These are phyloP conservation scores for Agrochola lota DNA, from an alignment of 2,888 invertebrate species.

Conservation along the genomic window DNA sequence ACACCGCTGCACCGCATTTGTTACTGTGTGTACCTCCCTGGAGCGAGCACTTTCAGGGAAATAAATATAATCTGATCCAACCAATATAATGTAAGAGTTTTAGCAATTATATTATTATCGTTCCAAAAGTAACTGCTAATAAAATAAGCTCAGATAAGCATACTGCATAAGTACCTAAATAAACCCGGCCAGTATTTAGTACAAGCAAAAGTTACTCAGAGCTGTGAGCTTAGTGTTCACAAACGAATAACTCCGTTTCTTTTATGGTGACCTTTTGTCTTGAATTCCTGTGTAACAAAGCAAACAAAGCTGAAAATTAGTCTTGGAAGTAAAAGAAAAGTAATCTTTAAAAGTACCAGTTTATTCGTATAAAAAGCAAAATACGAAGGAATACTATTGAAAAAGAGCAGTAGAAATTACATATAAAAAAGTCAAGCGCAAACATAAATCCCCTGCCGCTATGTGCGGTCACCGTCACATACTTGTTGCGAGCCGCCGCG, in stretches of 20 bases:
- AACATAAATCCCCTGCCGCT: background rate
- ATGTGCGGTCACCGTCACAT: conserved; percentile 11
- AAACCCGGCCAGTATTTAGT: background rate
- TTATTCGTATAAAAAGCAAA: background rate
- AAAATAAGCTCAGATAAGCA: background rate
- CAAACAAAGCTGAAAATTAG: background rate
- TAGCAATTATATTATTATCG: background rate
- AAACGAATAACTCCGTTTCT: background rate
- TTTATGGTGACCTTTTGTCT: background rate
- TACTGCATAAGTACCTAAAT: background rate
- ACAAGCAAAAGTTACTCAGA: background rate
- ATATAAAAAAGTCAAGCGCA: background rate
- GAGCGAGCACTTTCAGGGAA: background rate
- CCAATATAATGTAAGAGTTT: background rate
- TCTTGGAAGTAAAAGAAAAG: background rate
- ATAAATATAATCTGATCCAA: background rate
- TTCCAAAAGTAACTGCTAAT: too few species aligned
- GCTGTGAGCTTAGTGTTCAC: background rate
- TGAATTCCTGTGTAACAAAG: background rate
- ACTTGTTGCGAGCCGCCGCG: background rate
- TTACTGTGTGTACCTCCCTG: too few species aligned
- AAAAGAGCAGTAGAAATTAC: background rate
- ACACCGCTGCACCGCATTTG: background rate
- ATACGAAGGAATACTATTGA: background rate
- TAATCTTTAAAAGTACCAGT: background rate